phyloP scores from a whole-genome alignment of 2,113 vertebrate genomes.

The Hucho hucho region DNA sequence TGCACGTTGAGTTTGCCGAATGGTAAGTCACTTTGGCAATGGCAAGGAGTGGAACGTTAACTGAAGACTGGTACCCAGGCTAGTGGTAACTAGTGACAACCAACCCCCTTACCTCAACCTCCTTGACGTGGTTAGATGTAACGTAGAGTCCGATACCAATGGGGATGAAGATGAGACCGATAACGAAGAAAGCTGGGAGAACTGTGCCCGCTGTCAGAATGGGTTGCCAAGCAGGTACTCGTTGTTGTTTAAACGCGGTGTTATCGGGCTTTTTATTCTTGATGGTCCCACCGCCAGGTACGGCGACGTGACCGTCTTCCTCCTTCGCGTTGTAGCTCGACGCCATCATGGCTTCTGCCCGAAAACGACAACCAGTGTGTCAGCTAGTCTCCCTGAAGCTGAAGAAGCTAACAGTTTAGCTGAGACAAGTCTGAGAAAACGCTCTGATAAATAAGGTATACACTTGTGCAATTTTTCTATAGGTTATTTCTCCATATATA shows the following conservation, averaged over 20 bases:
- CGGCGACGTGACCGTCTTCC: constrained; percentile 73
- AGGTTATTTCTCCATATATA: too few relatives aligned
- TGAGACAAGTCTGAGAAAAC: too few relatives aligned
- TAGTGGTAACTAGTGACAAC: too few relatives aligned
- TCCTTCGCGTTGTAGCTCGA: constrained; percentile 85
- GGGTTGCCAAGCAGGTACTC: constrained; percentile 91
- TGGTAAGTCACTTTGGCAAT: too few relatives aligned
- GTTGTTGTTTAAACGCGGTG: constrained; percentile 91
- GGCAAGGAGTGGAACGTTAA: too few relatives aligned
- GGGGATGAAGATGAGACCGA: constrained; percentile 92
- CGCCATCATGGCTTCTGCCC: constrained; percentile 69
- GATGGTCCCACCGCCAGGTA: constrained; percentile 54
- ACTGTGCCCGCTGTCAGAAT: constrained; percentile 91
- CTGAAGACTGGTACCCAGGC: too few relatives aligned
- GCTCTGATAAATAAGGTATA: too few relatives aligned
- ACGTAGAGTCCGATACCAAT: constrained; percentile 93
- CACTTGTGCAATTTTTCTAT: too few relatives aligned
- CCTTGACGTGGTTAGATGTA: constrained; percentile 92
- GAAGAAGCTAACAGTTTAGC: too few relatives aligned
- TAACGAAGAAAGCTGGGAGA: constrained; percentile 91
- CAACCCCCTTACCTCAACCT: constrained; percentile 78
- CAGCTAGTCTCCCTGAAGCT: neutral
- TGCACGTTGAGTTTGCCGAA: too few relatives aligned
- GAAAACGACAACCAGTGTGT: neutral
- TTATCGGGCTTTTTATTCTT: constrained; percentile 85